phyloP scores from a whole-genome alignment of 2,113 vertebrate genomes.

The Platysteira castanea region DNA sequence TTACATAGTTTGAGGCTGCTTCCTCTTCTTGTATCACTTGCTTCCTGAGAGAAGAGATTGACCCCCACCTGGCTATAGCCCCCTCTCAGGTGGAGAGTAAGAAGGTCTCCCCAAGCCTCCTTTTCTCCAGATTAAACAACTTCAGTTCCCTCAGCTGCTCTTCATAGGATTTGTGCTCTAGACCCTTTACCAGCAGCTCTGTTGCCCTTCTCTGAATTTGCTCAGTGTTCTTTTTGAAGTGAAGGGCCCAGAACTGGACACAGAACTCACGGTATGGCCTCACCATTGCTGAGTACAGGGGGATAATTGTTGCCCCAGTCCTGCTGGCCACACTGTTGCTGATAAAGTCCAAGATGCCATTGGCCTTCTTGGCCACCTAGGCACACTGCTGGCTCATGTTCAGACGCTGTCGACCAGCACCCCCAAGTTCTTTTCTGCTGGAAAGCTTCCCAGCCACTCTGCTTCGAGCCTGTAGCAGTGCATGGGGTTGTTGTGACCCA shows the following conservation, averaged over 20 bases:
- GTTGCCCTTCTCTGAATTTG: rapidly evolving
- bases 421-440: too few relatives aligned
- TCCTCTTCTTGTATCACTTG: neutral
- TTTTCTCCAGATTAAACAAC: neutral
- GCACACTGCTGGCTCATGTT: neutral
- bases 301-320: too few relatives aligned
- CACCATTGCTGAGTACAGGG: rapidly evolving
- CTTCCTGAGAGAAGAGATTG: neutral
- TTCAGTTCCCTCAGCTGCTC: neutral
- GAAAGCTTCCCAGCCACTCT: neutral
- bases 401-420: rapidly evolving
- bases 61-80: neutral
- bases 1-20: neutral
- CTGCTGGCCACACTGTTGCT: neutral
- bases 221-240: neutral
- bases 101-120: neutral
- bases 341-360: neutral
- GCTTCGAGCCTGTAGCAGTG: neutral
- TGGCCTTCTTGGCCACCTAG: neutral
- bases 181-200: neutral
- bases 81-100: neutral
- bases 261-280: rapidly evolving
- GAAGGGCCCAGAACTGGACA: neutral
- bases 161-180: neutral
- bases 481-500: neutral